Conservation (phyloP, 2,797 vertebrate species). For the Sebastes trivittatus region DNA sequence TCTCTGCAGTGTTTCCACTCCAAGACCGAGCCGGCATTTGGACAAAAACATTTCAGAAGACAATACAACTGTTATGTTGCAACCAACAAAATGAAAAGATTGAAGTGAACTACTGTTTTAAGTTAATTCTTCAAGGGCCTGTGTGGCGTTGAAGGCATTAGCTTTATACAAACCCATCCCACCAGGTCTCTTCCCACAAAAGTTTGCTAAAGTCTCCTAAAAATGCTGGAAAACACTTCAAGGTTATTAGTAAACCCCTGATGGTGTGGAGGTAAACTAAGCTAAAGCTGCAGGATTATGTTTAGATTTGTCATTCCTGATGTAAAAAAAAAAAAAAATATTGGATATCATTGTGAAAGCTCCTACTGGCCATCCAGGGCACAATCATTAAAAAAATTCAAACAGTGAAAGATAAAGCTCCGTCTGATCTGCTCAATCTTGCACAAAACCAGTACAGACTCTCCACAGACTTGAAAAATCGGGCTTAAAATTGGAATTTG, state of each 20-base stretch:
- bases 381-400: accelerated
- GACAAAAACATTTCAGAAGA: neutral
- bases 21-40: neutral
- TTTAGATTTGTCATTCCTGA: neutral
- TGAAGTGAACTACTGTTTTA: neutral
- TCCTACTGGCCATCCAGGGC: neutral
- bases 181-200: neutral
- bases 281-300: neutral
- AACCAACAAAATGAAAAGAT: neutral
- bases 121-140: neutral
- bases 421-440: neutral
- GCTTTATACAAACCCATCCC: neutral
- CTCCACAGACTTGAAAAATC: neutral
- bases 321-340: neutral
- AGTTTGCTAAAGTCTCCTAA: neutral
- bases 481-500: neutral
- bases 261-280: neutral
- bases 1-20: neutral
- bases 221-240: neutral
- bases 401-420: neutral
- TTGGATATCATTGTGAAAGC: neutral
- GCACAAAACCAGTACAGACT: neutral
- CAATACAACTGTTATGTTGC: neutral
- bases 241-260: neutral
- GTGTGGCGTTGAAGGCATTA: neutral